Evolutionary conservation across 2,888 invertebrate species (phyloP), one percentile per base, ranked within the genome.

Genomic region (Noctua janthina): DNA sequence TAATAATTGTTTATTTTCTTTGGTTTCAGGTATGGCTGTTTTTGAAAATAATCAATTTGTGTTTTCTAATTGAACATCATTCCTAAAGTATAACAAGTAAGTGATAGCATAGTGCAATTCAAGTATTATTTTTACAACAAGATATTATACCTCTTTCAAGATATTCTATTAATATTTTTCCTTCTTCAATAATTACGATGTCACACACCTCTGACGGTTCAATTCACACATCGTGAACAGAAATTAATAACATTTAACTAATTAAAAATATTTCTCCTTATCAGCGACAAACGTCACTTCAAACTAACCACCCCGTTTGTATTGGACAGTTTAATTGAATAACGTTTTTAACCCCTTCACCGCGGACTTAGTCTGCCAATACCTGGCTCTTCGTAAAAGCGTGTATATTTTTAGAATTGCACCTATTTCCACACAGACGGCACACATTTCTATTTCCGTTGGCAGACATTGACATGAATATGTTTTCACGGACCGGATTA

Each of bases 391-490:
- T 17, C 20, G 69, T 66, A 59, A 86, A 83, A 77, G 68, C 71
- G 68, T 70, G 67, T 78, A 77, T 83, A 85, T 83, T 83, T 87
- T 81, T 87, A 88, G 87, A 83, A 81, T 74, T 82, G 79, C 81
- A 84, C 68, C 74, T 87, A 83, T 89, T 87, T 87, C 81, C 76
- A 87, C 75, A 79, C 79, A 76, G 66, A 62, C 82, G 71, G 73
- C 68, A 76, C 78, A 83, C 81, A 85, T 84, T 88, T 87, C 89
- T 89, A 89, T 89, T 89, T 89, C 89, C 89, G 89, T 82, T 79
- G 49, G 78, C 66, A 88, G 89, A 89, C 89, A 89, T 88, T 89
- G 89, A 89, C 88, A 89, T 85, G 74, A 85, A 89, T 87, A 79
- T 85, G 85, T 88, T 85, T 73, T 84, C 87, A 62, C 78, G 70